Evolutionary conservation across 2,888 invertebrate species (phyloP).

Genomic region (Cephus rjabovi): DNA sequence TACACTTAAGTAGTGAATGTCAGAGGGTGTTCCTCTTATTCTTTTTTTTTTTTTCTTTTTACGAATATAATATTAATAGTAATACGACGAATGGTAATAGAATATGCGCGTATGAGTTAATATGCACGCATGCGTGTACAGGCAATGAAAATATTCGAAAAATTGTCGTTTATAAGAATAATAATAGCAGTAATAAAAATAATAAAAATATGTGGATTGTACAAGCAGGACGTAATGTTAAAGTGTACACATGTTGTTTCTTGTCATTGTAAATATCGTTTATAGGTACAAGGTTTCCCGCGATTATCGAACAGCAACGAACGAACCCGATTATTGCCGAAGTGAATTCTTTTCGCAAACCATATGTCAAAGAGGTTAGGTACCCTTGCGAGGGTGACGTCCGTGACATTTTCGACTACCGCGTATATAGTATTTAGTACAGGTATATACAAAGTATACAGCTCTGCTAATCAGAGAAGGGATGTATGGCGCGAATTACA

Average conservation of each 20-base stretch:
- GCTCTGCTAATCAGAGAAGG: slow-evolving; percentile 24
- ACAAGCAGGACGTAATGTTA: slow-evolving; percentile 37
- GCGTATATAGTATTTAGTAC: slow-evolving; percentile 28
- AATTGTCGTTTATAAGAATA: background rate
- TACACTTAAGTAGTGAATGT: background rate
- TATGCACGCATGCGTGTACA: background rate
- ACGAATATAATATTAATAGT: background rate
- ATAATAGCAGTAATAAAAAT: slow-evolving; percentile 13
- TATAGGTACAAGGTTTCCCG: slow-evolving; percentile 16
- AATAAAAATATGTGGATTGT: slow-evolving; percentile 29
- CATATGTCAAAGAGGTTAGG: background rate
- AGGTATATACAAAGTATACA: slow-evolving; percentile 54
- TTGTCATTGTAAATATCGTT: background rate
- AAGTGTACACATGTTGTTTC: slow-evolving; percentile 22
- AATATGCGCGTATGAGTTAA: background rate
- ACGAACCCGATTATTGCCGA: background rate
- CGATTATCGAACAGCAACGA: background rate
- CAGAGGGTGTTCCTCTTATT: background rate
- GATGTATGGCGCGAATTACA: slow-evolving; percentile 11
- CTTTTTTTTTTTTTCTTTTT: background rate
- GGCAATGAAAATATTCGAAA: background rate
- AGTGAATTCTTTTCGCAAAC: background rate
- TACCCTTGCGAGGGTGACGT: background rate
- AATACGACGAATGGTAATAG: background rate
- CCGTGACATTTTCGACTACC: background rate